phyloP scores from a whole-genome alignment of 92 coral and sea anemone genomes.

The Parazoanthus darwini region DNA sequence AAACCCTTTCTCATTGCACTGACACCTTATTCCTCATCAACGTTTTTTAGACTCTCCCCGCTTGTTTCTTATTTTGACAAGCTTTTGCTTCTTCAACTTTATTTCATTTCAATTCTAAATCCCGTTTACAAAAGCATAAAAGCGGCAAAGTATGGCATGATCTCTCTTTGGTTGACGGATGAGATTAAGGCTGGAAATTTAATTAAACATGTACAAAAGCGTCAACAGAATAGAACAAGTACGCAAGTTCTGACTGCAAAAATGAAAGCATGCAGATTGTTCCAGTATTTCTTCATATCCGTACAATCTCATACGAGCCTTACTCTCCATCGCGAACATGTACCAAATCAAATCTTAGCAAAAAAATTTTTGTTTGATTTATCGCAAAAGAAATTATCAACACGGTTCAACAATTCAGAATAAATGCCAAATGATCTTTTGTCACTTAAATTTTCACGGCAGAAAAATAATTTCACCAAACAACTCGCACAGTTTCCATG shows the following conservation, averaged over 20 bases:
- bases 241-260: neutral
- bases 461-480: neutral
- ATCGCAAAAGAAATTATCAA: too few relatives aligned
- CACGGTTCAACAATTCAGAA: neutral
- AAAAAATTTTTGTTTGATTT: neutral
- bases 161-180: neutral
- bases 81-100: too few relatives aligned
- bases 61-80: too few relatives aligned
- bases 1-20: too few relatives aligned
- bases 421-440: neutral
- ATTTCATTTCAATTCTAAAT: too few relatives aligned
- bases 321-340: neutral
- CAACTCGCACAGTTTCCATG: too few relatives aligned
- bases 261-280: neutral
- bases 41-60: too few relatives aligned
- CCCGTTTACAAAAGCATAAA: too few relatives aligned
- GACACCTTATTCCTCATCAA: too few relatives aligned
- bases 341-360: neutral
- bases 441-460: neutral
- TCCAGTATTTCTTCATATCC: neutral
- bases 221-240: neutral
- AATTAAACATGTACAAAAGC: neutral
- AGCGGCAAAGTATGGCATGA: too few relatives aligned
- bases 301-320: neutral
- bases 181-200: neutral